These are phyloP conservation scores for Malacosoma neustria DNA, from an alignment of 2,888 invertebrate species.

Conservation along the genomic window DNA sequence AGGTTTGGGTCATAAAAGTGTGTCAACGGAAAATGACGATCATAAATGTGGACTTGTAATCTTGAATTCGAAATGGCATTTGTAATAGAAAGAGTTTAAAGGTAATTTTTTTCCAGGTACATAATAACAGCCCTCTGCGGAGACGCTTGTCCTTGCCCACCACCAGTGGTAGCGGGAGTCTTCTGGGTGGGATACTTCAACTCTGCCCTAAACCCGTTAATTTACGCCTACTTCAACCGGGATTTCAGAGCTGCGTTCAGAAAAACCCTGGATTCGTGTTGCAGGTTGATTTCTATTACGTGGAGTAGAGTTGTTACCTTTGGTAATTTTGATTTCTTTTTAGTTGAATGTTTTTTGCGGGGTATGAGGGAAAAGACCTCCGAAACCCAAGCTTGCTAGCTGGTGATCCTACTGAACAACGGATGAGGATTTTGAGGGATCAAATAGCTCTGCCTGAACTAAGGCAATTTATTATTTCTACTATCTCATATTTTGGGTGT, in stretches of 20 bases:
- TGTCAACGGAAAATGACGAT: background rate
- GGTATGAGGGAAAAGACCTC: too few relatives aligned
- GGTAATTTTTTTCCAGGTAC: constrained; percentile 81
- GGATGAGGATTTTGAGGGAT: too few relatives aligned
- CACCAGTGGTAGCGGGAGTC: constrained; percentile 89
- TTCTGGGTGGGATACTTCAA: constrained; percentile 97
- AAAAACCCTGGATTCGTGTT: constrained; percentile 87
- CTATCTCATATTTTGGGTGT: too few relatives aligned
- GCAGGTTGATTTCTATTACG: constrained; percentile 50
- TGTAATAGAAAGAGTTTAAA: too few relatives aligned
- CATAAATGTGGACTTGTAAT: too few relatives aligned
- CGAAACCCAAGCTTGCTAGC: too few relatives aligned
- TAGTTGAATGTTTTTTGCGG: background rate
- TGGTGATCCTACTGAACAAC: too few relatives aligned
- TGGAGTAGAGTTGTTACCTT: background rate
- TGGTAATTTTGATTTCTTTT: background rate
- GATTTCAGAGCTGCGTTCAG: constrained; percentile 97
- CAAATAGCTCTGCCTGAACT: too few relatives aligned
- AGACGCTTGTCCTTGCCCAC: constrained; percentile 85
- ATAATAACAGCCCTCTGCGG: constrained; percentile 87
- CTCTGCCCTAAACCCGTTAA: constrained; percentile 88
- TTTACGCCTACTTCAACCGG: constrained; percentile 97
- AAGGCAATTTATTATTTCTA: too few relatives aligned
- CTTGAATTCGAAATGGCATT: too few relatives aligned
- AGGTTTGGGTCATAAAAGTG: background rate